Percentiles rank a stretch among this genome's conserved stretches.
phyloP scores from a whole-genome alignment of 2,888 invertebrate species.

The Amphipyra berbera region DNA sequence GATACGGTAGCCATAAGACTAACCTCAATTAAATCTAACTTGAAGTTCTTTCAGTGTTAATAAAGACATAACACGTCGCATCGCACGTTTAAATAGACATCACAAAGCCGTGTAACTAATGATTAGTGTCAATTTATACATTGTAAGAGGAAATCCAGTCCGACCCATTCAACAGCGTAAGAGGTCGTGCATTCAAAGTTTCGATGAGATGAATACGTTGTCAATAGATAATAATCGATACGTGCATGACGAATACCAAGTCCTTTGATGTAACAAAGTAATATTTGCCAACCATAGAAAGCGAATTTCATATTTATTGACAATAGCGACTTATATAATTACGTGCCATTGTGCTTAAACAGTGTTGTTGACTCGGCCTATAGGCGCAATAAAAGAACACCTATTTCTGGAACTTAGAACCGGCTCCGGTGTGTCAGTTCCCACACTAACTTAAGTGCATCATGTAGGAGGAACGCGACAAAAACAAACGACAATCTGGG shows the following conservation, averaged over 20 bases:
- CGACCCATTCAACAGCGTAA: slow-evolving; percentile 58
- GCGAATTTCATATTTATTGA: slow-evolving; percentile 77
- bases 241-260: slow-evolving; percentile 62
- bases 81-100: slow-evolving; percentile 55
- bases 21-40: slow-evolving; percentile 11
- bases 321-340: slow-evolving; percentile 79
- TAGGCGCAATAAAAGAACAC: slow-evolving; percentile 53
- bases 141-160: slow-evolving; percentile 64
- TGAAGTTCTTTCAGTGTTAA: slow-evolving; percentile 43
- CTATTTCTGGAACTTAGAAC: slow-evolving; percentile 57
- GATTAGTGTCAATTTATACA: slow-evolving; percentile 75
- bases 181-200: slow-evolving; percentile 53
- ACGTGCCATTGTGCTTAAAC: slow-evolving; percentile 73
- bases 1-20: slow-evolving; percentile 1
- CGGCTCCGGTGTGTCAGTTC: slow-evolving; percentile 59
- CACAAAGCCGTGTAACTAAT: slow-evolving; percentile 70
- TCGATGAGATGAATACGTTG: slow-evolving; percentile 65
- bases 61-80: slow-evolving; percentile 47
- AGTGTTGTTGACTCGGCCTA: slow-evolving; percentile 60
- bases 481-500: slow-evolving; percentile 53
- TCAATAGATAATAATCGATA: slow-evolving; percentile 70
- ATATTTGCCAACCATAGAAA: slow-evolving; percentile 74
- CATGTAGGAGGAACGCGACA: slow-evolving; percentile 52
- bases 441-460: slow-evolving; percentile 52
- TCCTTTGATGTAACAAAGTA: slow-evolving; percentile 69